Evolutionary conservation across 2,888 invertebrate genomes (phyloP).

Genomic region (Caenorhabditis uteleia): DNA sequence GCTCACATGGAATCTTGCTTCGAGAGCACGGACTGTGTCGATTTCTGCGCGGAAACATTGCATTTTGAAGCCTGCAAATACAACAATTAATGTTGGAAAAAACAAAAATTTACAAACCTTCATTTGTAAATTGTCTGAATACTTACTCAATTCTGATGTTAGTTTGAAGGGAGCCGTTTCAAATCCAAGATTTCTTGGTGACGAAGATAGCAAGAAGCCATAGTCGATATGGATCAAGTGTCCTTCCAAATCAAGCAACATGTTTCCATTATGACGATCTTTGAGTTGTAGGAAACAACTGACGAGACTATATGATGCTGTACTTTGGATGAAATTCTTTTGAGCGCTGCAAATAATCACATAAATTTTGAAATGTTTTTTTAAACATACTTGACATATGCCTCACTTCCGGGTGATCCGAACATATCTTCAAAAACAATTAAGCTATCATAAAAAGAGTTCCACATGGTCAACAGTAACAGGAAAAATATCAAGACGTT

Average conservation of each 20-base stretch:
- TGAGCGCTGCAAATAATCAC: constrained; percentile 80
- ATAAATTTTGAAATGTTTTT: no score
- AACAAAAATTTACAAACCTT: constrained; percentile 74
- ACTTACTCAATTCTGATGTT: constrained; percentile 74
- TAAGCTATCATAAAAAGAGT: no score
- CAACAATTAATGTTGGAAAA: constrained; percentile 94
- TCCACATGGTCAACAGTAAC: no score
- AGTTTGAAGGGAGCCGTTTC: constrained; percentile 88
- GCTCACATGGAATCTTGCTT: constrained; percentile 84
- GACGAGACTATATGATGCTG: constrained; percentile 95
- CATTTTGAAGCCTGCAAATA: constrained; percentile 83
- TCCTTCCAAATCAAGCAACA: constrained; percentile 91
- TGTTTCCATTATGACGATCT: constrained; percentile 99
- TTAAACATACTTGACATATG: no score
- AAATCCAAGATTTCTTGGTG: constrained; percentile 94
- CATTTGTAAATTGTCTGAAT: no score
- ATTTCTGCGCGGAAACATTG: constrained; percentile 93
- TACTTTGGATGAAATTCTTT: constrained; percentile 94
- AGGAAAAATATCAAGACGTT: no score
- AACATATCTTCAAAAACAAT: no score
- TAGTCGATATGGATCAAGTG: constrained; percentile 99
- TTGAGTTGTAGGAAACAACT: constrained; percentile 97
- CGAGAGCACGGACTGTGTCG: constrained; percentile 86
- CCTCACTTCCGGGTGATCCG: no score
- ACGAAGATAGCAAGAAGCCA: constrained; percentile 95